phyloP scores from a whole-genome alignment of 2,888 invertebrate genomes.

The Tachina grossa region DNA sequence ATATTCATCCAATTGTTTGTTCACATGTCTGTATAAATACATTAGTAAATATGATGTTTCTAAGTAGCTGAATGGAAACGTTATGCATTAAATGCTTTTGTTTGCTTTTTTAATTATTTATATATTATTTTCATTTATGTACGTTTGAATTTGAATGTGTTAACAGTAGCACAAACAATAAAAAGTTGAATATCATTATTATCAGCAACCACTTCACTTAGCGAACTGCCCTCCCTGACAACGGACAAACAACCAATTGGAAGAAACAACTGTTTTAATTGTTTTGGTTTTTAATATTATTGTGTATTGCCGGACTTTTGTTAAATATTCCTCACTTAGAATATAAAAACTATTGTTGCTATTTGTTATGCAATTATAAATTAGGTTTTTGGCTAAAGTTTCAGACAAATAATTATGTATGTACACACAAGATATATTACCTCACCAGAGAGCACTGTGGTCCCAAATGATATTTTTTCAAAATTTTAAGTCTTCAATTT shows the following conservation, averaged over 20 bases:
- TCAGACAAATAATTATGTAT: background rate
- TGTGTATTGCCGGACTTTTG: background rate
- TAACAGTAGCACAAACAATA: slow-evolving; percentile 14
- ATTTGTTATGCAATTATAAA: background rate
- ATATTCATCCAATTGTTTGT: too few relatives aligned
- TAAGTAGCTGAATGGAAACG: background rate
- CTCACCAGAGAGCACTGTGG: too few relatives aligned
- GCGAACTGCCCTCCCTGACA: background rate
- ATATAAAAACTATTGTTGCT: background rate
- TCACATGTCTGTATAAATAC: too few relatives aligned
- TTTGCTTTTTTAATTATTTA: background rate
- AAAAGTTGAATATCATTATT: background rate
- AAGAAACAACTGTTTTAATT: background rate
- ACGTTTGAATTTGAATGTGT: background rate
- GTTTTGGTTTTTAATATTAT: background rate
- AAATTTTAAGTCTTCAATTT: too few relatives aligned
- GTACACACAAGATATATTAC: too few relatives aligned
- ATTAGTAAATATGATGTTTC: background rate
- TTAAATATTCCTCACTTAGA: background rate
- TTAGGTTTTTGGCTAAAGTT: background rate
- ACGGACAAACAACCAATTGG: background rate
- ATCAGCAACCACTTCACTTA: slow-evolving; percentile 14
- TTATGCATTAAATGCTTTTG: background rate
- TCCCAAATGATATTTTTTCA: too few relatives aligned
- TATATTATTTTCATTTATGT: background rate